Evolutionary conservation across 2,888 invertebrate genomes (phyloP).

Genomic region (Sphaerophoria taeniata): DNA sequence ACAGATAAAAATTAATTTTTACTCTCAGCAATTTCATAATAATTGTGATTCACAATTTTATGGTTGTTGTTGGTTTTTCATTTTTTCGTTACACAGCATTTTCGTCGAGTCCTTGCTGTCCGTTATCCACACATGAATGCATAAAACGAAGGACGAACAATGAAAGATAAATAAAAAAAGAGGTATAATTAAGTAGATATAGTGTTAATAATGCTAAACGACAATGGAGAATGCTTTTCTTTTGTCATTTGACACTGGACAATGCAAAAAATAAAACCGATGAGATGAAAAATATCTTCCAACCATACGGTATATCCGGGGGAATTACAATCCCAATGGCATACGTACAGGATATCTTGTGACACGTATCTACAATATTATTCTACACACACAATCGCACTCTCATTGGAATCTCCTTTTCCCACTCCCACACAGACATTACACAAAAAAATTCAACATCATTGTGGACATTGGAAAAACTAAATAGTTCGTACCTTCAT

Average conservation of each 20-base stretch:
- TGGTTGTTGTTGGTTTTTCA: neutral
- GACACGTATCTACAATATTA: neutral
- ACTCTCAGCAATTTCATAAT: slow-evolving; percentile 40
- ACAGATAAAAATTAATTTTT: slow-evolving; percentile 46
- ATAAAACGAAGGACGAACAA: slow-evolving; percentile 54
- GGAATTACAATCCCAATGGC: slow-evolving; percentile 22
- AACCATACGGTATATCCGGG: slow-evolving; percentile 9
- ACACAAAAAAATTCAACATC: neutral
- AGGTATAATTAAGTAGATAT: slow-evolving; percentile 15
- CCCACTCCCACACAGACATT: neutral
- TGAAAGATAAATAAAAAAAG: slow-evolving; percentile 39
- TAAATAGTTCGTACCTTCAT: slow-evolving; percentile 79
- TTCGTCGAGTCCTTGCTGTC: slow-evolving; percentile 81
- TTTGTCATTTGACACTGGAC: slow-evolving; percentile 19
- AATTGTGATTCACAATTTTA: slow-evolving; percentile 26
- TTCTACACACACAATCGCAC: too few species aligned
- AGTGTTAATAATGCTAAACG: slow-evolving; percentile 37
- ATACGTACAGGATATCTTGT: slow-evolving; percentile 28
- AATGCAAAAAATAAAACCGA: slow-evolving; percentile 9
- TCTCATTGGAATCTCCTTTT: too few species aligned
- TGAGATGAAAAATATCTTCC: slow-evolving; percentile 41
- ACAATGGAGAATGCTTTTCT: slow-evolving; percentile 21
- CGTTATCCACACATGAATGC: slow-evolving; percentile 25
- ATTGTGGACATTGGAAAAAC: slow-evolving; percentile 5
- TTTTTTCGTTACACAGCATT: slow-evolving; percentile 80